Base-by-base conservation (phyloP, 2,797 vertebrate genomes). In the Lycodopsis pacificus region DNA sequence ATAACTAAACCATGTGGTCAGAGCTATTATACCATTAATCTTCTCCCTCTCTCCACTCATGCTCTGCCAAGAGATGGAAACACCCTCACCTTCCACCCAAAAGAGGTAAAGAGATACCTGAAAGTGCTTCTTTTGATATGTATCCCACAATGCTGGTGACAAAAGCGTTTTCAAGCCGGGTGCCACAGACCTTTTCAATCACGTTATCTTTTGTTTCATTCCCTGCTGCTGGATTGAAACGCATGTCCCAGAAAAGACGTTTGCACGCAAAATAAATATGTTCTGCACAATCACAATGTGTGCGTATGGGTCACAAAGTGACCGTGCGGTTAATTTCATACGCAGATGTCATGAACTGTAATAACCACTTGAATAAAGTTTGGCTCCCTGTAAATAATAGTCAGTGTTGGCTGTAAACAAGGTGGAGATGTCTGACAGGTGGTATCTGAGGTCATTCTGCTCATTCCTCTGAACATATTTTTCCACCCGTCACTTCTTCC, bases 1-100 rank as follows among this genome's bases (percentile, higher is more conserved):
- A 95, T 95, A 94, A 94, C 95, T 95, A 93, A 93, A 94, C 89
- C 91, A 86, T 93, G 93, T 93, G 93, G 93, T 95, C 95, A 93
- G 92, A 94, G 92, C 93, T 93, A 95, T 95, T 95, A 95, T 92
- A 91, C 89, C 92, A 95, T 95, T 95, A 95, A 95, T 95, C 94
- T 95, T 92, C 90, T 88, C 82, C 75, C 87, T 76, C 79, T 80
- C 90, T 90, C 86, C 77, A 89, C 90, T 93, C 88, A 91, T 89
- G 92, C 85, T 80, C 70, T 94, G 91, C 91, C 90, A 95, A 93
- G 92, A 85, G 78, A 78, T 90, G 90, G 92, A 91, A 91, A 93
- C 91, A 94, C 93, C 92, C 92, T 94, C 92, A 93, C 87, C 85
- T 91, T 91, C 87, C 89, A 88, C 89, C 86, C 79, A 82, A 83